phyloP scores from a whole-genome alignment of 2,113 vertebrate species.

The Strix uralensis region DNA sequence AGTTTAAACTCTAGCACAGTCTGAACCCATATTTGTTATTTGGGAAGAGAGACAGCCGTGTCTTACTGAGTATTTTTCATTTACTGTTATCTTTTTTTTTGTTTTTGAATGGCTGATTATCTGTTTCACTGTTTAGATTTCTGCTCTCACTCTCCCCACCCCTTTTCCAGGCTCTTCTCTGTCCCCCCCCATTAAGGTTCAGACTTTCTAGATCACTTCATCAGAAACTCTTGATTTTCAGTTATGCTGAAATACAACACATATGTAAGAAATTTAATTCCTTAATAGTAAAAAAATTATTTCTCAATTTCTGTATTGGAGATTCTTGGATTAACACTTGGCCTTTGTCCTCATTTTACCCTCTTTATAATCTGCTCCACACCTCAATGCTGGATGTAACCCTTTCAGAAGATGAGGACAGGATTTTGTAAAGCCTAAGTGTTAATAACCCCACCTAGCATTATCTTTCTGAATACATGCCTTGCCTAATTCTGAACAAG shows the following conservation, averaged over 20 bases:
- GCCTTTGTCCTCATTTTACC: background rate
- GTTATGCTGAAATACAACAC: background rate
- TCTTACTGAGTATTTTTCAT: background rate
- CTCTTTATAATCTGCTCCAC: background rate
- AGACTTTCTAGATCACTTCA: background rate
- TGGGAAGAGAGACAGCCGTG: background rate
- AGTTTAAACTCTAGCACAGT: background rate
- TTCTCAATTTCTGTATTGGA: background rate
- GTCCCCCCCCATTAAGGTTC: background rate
- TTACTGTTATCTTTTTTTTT: background rate
- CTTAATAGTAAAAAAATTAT: background rate
- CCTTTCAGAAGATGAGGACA: background rate
- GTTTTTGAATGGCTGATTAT: background rate
- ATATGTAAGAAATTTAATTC: background rate
- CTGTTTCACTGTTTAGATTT: background rate
- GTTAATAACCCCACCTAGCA: background rate
- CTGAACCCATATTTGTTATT: background rate
- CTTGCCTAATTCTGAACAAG: background rate
- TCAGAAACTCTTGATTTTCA: background rate
- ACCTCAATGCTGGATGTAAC: background rate
- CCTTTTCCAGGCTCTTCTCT: background rate
- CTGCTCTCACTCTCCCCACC: background rate
- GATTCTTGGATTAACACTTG: background rate
- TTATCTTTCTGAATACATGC: background rate
- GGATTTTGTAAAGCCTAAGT: background rate